Conservation (phyloP, 2,797 vertebrate genomes). For the Nannoperca australis region DNA sequence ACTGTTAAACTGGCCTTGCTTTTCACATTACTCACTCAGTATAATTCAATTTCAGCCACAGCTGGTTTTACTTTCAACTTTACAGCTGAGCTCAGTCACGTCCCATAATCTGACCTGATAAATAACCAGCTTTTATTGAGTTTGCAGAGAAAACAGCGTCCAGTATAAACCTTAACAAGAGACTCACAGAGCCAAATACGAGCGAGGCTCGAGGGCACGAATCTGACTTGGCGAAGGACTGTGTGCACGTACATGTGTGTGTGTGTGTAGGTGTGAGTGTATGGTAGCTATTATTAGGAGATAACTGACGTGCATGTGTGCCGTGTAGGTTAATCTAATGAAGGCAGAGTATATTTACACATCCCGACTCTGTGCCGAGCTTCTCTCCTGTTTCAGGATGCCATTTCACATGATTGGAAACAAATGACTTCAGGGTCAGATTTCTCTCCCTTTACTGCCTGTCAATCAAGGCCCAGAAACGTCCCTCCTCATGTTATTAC, state of each 20-base stretch:
- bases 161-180: constrained; percentile 78
- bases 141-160: constrained; percentile 86
- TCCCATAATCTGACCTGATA: constrained; percentile 85
- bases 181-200: constrained; percentile 57
- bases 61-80: constrained; percentile 86
- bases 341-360: constrained; percentile 79
- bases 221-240: constrained; percentile 13
- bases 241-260: constrained; percentile 10
- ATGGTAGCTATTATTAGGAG: constrained; percentile 52
- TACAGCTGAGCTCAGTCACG: constrained; percentile 84
- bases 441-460: constrained; percentile 72
- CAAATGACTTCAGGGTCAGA: constrained; percentile 78
- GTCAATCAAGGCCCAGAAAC: constrained; percentile 76
- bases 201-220: constrained; percentile 65
- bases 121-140: constrained; percentile 87
- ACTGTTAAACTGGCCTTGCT: constrained; percentile 85
- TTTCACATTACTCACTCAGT: constrained; percentile 82
- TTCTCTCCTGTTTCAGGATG: constrained; percentile 75
- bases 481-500: constrained; percentile 61
- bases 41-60: constrained; percentile 86
- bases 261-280: constrained; percentile 24
- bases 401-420: constrained; percentile 85
- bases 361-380: constrained; percentile 54
- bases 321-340: constrained; percentile 78
- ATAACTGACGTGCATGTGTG: constrained; percentile 55